Evolutionary conservation across 2,113 vertebrate genomes (phyloP).

Genomic region (Eretmochelys imbricata): DNA sequence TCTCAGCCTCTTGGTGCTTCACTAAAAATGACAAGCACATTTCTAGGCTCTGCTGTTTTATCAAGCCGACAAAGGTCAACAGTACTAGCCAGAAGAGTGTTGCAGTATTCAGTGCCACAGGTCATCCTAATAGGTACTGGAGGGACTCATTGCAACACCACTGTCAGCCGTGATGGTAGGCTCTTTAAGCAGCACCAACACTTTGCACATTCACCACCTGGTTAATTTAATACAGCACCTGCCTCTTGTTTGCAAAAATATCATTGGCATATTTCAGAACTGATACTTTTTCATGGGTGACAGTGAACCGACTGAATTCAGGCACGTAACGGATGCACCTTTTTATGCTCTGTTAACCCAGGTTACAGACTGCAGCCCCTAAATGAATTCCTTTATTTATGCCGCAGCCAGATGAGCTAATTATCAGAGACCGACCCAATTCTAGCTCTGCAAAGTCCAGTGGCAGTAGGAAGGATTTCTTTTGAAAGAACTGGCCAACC

Average conservation of each 20-base stretch:
- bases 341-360: constrained; percentile 82
- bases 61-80: constrained; percentile 91
- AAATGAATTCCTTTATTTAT: constrained; percentile 77
- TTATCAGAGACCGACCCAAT: constrained; percentile 75
- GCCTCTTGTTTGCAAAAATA: constrained; percentile 78
- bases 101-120: constrained; percentile 80
- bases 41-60: constrained; percentile 76
- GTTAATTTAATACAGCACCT: constrained; percentile 77
- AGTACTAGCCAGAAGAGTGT: constrained; percentile 83
- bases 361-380: constrained; percentile 78
- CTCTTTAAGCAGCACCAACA: constrained; percentile 74
- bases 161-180: constrained; percentile 56
- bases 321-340: constrained; percentile 79
- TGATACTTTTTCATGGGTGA: constrained; percentile 73
- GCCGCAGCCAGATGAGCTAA: constrained; percentile 77
- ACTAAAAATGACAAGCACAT: constrained; percentile 70
- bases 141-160: constrained; percentile 76
- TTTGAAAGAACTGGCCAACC: not conserved
- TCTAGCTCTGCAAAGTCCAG: constrained; percentile 67
- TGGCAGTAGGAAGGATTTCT: not conserved
- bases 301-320: constrained; percentile 74
- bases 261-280: constrained; percentile 63
- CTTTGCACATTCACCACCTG: constrained; percentile 68
- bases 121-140: constrained; percentile 82
- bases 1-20: constrained; percentile 50